Evolutionary conservation across 2,888 invertebrate genomes (phyloP), one percentile per base, ranked within the genome.

Genomic region (Apodemia zela): DNA sequence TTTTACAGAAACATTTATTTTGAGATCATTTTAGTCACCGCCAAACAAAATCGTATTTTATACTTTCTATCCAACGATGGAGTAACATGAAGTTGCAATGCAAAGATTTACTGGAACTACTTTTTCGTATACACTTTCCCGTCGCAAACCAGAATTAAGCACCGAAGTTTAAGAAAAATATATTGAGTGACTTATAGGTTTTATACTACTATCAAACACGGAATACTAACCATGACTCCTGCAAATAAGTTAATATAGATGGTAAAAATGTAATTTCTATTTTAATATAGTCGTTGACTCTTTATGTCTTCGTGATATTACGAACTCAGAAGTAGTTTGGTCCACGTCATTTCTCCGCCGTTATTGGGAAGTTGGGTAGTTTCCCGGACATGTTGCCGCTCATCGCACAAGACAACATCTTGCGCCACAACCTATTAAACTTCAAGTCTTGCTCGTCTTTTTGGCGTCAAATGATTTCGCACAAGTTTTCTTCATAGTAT

Each of bases 331-430:
- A 84, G 80, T 82, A 78, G 79, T 76, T 78, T 75, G 79, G 79
- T 74, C 72, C 79, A 81, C 82, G 84, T 84, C 87, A 85, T 89
- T 89, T 88, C 83, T 74, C 75, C 77, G 73, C 73, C 79, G 80
- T 84, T 89, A 89, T 90, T 88, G 87, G 85, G 83, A 89, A 89
- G 81, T 89, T 87, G 77, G 81, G 76, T 78, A 78, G 80, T 79
- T 75, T 74, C 74, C 78, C 80, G 80, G 80, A 76, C 81, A 78
- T 73, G 81, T 78, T 71, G 76, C 73, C 72, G 67, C 66, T 69
- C 69, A 66, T 69, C 72, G 74, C 75, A 75, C 77, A 71, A 75
- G 84, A 80, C 85, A 82, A 87, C 88, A 89, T 90, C 88, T 89
- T 90, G 89, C 82, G 71, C 78, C 77, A 86, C 84, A 85, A 84